Conservation (phyloP, 2,888 invertebrate species). For the Andrena haemorrhoa region DNA sequence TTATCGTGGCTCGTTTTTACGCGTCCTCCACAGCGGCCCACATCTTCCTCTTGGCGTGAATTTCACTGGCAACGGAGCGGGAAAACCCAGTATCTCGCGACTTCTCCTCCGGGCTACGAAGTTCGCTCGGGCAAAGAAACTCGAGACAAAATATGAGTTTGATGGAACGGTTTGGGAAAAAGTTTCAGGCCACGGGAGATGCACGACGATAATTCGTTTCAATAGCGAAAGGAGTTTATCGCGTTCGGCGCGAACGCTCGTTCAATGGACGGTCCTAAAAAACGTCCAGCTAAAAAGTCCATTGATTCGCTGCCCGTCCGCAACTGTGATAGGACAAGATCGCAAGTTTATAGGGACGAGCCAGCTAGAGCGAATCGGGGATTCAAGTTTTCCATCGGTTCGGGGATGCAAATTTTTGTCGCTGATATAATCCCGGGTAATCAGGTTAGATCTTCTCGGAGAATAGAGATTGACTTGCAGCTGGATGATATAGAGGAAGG, state of each 20-base stretch:
- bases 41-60: no score
- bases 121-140: neutral
- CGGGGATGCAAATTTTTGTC: neutral
- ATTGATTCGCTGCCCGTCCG: neutral
- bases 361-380: neutral
- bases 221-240: conserved; percentile 25
- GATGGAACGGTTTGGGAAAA: neutral
- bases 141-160: neutral
- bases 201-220: conserved; percentile 14
- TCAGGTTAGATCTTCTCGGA: neutral
- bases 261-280: neutral
- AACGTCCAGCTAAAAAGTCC: neutral
- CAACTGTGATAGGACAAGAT: neutral
- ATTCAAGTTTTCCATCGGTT: neutral
- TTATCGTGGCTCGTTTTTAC: conserved; percentile 27
- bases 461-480: conserved; percentile 7
- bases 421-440: neutral
- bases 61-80: no score
- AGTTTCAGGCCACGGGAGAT: neutral
- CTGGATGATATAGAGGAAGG: neutral
- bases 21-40: neutral
- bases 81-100: no score
- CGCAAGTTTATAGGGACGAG: neutral
- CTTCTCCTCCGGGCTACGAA: neutral
- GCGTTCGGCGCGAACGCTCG: neutral